Evolutionary conservation across 2,888 invertebrate species (phyloP).

Genomic region (Drosophila meridionalis): DNA sequence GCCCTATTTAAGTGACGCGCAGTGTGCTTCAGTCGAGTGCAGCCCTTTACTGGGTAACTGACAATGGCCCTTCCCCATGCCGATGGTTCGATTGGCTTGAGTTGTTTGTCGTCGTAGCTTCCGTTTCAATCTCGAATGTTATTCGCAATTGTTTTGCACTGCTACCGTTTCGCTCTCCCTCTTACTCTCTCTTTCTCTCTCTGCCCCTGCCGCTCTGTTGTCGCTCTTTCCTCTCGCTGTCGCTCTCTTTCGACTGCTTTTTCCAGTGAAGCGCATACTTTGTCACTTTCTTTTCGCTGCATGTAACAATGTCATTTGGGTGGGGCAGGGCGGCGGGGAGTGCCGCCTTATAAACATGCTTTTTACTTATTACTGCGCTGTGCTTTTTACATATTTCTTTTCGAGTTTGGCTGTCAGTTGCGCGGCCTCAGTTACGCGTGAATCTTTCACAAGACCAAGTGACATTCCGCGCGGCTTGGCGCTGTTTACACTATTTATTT

Average conservation of each 20-base stretch:
- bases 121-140: slow-evolving; percentile 17
- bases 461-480: slow-evolving; percentile 49
- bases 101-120: slow-evolving; percentile 13
- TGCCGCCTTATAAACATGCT: slow-evolving; percentile 23
- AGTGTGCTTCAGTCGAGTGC: not conserved
- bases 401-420: slow-evolving; percentile 26
- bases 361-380: slow-evolving; percentile 48
- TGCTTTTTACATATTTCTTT: slow-evolving; percentile 25
- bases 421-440: slow-evolving; percentile 77
- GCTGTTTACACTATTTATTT: slow-evolving; percentile 33
- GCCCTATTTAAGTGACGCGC: not conserved
- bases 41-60: not conserved
- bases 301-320: slow-evolving; percentile 27
- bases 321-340: slow-evolving; percentile 1
- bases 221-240: not conserved
- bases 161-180: slow-evolving; percentile 4
- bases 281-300: slow-evolving; percentile 69
- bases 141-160: slow-evolving; percentile 22
- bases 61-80: not conserved
- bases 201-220: not conserved
- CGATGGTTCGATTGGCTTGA: slow-evolving; percentile 16
- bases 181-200: not conserved
- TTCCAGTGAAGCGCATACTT: slow-evolving; percentile 51
- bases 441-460: slow-evolving; percentile 82
- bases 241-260: slow-evolving; percentile 20